Evolutionary conservation across 2,113 vertebrate genomes (phyloP).

Genomic region (Psettodes erumei): DNA sequence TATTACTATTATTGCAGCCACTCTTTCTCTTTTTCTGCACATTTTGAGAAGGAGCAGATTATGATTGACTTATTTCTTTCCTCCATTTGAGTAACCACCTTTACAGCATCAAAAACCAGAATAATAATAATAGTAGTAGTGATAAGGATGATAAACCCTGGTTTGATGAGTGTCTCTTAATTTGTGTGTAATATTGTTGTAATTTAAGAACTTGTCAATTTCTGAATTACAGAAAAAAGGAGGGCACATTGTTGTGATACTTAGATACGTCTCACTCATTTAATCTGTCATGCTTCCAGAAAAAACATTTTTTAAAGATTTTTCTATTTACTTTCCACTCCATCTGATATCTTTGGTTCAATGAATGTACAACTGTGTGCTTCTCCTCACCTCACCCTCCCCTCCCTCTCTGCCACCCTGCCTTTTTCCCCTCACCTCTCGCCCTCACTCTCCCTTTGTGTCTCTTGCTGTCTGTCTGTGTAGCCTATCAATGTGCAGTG

Average conservation of each 20-base stretch:
- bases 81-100: conserved; percentile 58
- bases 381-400: conserved; percentile 62
- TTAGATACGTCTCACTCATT: conserved; percentile 61
- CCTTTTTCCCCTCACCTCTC: conserved; percentile 41
- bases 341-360: conserved; percentile 66
- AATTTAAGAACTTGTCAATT: conserved; percentile 82
- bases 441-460: conserved; percentile 60
- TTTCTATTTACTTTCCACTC: conserved; percentile 42
- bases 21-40: conserved; percentile 70
- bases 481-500: conserved; percentile 86
- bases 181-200: conserved; percentile 85
- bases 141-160: conserved; percentile 81
- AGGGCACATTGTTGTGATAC: conserved; percentile 80
- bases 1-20: conserved; percentile 72
- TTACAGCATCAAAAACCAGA: conserved; percentile 73
- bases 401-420: conserved; percentile 9
- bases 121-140: conserved; percentile 77
- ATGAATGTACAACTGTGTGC: conserved; percentile 79
- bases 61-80: conserved; percentile 55
- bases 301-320: conserved; percentile 19
- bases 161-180: conserved; percentile 85
- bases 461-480: conserved; percentile 86
- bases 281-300: conserved; percentile 42
- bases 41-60: conserved; percentile 66
- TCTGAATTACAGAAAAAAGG: conserved; percentile 78